Evolutionary conservation across 2,888 invertebrate genomes (phyloP), one percentile per base, ranked within the genome.

Genomic region (Andrena bicolor): DNA sequence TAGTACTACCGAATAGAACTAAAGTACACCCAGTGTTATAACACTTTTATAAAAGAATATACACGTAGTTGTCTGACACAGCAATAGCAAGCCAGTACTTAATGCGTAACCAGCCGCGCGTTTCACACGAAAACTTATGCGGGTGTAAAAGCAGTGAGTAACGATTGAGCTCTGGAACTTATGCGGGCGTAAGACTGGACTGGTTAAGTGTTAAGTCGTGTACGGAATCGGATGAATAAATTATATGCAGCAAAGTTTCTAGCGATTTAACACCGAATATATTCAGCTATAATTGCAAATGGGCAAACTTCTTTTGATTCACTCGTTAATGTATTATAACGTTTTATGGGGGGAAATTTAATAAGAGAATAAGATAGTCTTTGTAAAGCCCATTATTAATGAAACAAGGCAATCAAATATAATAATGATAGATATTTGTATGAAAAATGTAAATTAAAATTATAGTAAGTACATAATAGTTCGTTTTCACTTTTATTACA

Each of bases 41-140:
- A 63, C n/a, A 68, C 32, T 56, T 69, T 56, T 75, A 75, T 60
- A 68, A 66, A 41, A 75, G 32, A 28, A 28, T 16, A 41, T 41
- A 63, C 23, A 26, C 16, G 60, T 32, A 30, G 30, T 41, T 63
- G 32, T 66, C 53, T 66, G 28, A 70, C 26, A 53, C 41, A 32
- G 41, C 30, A 76, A 30, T 76, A 53, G 30, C 32, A 30, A 53
- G 28, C 8, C 7, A 41, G 48, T 70, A 71, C 80, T 82, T 82
- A 80, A 41, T 41, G 41, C 41, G 13, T 41, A 41, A 41, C 13
- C 41, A 41, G 13, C 41, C 16, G 16, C 16, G 41, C 16, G 41
- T 41, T 41, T 41, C 41, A 41, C 41, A 41, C 41, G 41, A 41
- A 41, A 41, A 13, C 16, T 41, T 41, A 16, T 5, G 41, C 41